Percentiles rank a stretch among this genome's conserved stretches.
These are phyloP conservation scores for Coracopsis vasa DNA, from an alignment of 2,113 vertebrate genomes.

Conservation along the genomic window DNA sequence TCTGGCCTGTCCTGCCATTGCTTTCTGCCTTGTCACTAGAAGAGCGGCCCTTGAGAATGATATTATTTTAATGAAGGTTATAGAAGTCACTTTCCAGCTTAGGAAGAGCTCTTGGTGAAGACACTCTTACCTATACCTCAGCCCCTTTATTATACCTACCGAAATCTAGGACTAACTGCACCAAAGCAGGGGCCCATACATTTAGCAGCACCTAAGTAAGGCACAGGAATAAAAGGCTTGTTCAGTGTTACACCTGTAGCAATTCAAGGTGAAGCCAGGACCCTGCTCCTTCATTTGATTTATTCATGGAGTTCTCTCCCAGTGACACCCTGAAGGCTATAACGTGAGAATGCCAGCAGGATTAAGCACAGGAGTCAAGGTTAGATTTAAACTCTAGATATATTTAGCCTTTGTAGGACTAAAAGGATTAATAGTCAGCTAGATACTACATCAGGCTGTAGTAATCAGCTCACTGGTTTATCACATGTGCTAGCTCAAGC, in stretches of 20 bases:
- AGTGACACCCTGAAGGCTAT: background rate
- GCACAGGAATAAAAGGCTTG: background rate
- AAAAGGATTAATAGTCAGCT: slow-evolving; percentile 37
- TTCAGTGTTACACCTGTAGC: background rate
- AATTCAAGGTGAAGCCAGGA: background rate
- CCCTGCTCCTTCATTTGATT: background rate
- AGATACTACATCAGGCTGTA: background rate
- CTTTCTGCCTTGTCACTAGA: background rate
- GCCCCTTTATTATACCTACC: background rate
- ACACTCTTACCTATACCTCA: accelerated
- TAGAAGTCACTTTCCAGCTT: background rate
- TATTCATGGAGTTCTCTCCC: background rate
- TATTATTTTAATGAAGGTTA: background rate
- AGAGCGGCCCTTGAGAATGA: background rate
- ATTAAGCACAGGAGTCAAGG: slow-evolving; percentile 35
- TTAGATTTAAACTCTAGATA: slow-evolving; percentile 46
- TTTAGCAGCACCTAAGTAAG: background rate
- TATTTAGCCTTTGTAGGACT: slow-evolving; percentile 48
- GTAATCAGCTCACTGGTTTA: slow-evolving; percentile 1
- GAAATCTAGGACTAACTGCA: too few species aligned
- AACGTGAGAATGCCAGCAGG: background rate
- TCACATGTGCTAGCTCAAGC: background rate
- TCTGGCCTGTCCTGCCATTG: background rate
- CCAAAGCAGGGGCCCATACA: background rate
- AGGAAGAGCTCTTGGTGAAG: background rate